phyloP scores from a whole-genome alignment of 2,113 vertebrate species.

The Clarias batrachus region DNA sequence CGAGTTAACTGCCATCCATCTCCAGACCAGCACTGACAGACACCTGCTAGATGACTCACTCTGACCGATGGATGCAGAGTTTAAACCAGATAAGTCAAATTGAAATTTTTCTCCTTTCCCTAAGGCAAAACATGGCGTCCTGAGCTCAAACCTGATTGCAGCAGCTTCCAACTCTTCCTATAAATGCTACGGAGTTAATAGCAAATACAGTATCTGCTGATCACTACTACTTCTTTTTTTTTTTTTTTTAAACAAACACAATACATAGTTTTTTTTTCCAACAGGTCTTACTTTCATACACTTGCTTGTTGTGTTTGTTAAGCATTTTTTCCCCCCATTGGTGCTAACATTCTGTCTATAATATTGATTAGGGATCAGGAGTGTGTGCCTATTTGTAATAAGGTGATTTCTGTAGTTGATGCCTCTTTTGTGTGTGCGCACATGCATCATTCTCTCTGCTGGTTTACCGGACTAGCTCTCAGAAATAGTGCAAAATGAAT shows the following conservation, averaged over 20 bases:
- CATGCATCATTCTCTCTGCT: not conserved
- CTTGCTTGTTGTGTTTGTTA: not conserved
- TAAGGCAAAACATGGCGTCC: not conserved
- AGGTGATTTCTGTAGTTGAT: not conserved
- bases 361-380: not conserved
- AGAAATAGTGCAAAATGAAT: not conserved
- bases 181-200: not conserved
- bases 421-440: not conserved
- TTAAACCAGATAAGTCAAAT: not conserved
- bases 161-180: not conserved
- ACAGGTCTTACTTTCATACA: not conserved
- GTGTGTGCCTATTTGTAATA: not conserved
- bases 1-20: conserved; percentile 19
- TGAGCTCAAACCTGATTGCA: not conserved
- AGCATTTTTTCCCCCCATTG: not conserved
- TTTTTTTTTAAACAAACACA: not conserved
- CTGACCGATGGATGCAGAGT: not conserved
- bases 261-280: not conserved
- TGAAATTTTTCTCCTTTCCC: not conserved
- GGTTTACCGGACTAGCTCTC: not conserved
- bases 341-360: not conserved
- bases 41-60: conserved; percentile 15
- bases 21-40: not conserved
- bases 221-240: too few species aligned
- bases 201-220: not conserved